These are phyloP conservation scores for Solen grandis DNA, from an alignment of 1,140 invertebrate species.

Conservation along the genomic window DNA sequence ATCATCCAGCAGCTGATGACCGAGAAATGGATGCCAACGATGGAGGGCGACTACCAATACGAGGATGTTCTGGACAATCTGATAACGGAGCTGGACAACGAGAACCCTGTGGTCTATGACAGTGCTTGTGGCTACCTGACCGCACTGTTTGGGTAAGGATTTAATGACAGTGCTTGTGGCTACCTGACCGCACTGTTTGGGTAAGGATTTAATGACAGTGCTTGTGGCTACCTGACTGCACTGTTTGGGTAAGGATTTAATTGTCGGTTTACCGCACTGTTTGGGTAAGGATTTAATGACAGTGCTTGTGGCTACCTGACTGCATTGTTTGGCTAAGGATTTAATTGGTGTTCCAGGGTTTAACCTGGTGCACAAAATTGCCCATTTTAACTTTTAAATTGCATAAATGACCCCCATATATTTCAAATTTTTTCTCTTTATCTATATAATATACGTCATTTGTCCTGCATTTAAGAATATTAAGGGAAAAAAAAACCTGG, in stretches of 20 bases:
- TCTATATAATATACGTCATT: too few species aligned
- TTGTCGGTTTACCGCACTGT: neutral
- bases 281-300: conserved; percentile 19
- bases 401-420: too few species aligned
- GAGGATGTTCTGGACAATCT: conserved; percentile 15
- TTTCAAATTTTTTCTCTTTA: too few species aligned
- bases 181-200: conserved; percentile 10
- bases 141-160: conserved; percentile 15
- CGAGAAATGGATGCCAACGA: conserved; percentile 36
- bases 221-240: conserved; percentile 4
- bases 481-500: too few species aligned
- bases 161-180: conserved; percentile 5
- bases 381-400: too few species aligned
- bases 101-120: conserved; percentile 29
- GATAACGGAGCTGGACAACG: neutral
- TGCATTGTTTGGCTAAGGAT: conserved; percentile 12
- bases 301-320: conserved; percentile 17
- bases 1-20: conserved; percentile 21
- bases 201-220: conserved; percentile 22
- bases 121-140: conserved; percentile 17
- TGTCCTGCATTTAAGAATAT: too few species aligned
- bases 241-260: conserved; percentile 19
- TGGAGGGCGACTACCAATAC: conserved; percentile 15
- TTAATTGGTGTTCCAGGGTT: neutral
- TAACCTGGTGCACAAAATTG: too few species aligned